Percentiles rank a stretch among this genome's conserved stretches.
Evolutionary conservation across 2,113 vertebrate species (phyloP).

Genomic region (Gobius niger): DNA sequence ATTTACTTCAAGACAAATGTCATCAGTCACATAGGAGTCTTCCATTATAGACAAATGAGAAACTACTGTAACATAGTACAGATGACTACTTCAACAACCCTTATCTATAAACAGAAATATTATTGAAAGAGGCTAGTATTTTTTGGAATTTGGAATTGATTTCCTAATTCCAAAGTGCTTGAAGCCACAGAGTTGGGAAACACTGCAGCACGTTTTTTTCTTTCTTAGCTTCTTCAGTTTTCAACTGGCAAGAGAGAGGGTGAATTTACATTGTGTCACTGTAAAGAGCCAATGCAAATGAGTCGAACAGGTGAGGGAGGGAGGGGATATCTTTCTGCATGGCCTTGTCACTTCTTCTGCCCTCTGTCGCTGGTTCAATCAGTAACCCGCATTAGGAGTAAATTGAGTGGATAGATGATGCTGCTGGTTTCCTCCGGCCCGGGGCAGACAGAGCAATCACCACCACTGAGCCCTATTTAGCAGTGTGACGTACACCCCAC

Average conservation of each 20-base stretch:
- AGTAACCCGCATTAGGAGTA: conserved; percentile 64
- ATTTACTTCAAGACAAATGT: no score
- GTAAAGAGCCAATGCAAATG: conserved; percentile 39
- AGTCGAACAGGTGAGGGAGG: conserved; percentile 20
- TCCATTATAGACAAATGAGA: no score
- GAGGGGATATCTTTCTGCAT: conserved; percentile 32
- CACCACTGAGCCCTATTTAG: conserved; percentile 37
- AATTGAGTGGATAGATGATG: conserved; percentile 68
- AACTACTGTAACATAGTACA: no score
- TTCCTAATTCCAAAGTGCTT: neutral
- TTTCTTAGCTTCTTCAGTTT: no score
- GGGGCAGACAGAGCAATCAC: conserved; percentile 53
- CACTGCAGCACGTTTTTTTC: neutral
- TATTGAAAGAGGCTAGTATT: no score
- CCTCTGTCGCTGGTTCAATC: conserved; percentile 59
- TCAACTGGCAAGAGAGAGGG: conserved; percentile 27
- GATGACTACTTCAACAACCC: no score
- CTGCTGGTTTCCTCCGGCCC: conserved; percentile 54
- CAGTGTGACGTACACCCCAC: conserved; percentile 39
- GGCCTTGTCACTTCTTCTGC: conserved; percentile 48
- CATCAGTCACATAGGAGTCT: no score
- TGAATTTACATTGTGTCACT: conserved; percentile 55
- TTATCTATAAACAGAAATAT: no score
- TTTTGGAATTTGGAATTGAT: no score
- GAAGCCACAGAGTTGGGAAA: neutral